These are phyloP conservation scores for Palloptera scutellata DNA, from an alignment of 2,888 invertebrate species.

Conservation along the genomic window DNA sequence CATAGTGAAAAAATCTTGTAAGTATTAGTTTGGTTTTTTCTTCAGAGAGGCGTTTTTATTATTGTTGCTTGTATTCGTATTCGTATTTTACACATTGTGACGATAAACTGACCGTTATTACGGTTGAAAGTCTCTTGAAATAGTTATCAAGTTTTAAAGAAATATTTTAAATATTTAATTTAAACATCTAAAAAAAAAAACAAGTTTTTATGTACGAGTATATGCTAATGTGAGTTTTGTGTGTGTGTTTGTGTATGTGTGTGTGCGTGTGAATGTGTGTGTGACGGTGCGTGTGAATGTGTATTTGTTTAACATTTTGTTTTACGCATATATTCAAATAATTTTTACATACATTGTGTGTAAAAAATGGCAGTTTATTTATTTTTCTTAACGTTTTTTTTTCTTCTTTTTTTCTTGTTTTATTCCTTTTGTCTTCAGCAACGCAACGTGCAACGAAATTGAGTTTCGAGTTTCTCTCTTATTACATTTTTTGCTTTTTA, in stretches of 20 bases:
- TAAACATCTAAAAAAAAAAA: too few relatives aligned
- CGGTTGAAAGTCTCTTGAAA: too few relatives aligned
- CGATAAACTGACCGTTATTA: slow-evolving; percentile 24
- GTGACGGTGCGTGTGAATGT: slow-evolving; percentile 25
- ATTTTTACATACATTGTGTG: slow-evolving; percentile 54
- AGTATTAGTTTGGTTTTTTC: neutral
- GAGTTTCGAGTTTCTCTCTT: neutral
- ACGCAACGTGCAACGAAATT: slow-evolving; percentile 35
- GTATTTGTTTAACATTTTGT: slow-evolving; percentile 26
- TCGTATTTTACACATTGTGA: slow-evolving; percentile 11
- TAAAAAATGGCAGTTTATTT: slow-evolving; percentile 60
- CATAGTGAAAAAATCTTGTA: neutral
- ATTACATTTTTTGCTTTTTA: slow-evolving; percentile 1
- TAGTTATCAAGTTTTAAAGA: neutral
- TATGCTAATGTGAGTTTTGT: slow-evolving; percentile 27
- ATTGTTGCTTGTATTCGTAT: neutral
- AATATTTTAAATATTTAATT: slow-evolving; percentile 1
- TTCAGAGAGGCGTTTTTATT: neutral
- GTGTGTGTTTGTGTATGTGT: slow-evolving; percentile 28
- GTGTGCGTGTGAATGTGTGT: slow-evolving; percentile 19
- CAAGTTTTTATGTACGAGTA: slow-evolving; percentile 19
- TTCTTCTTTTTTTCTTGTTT: slow-evolving; percentile 32
- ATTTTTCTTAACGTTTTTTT: slow-evolving; percentile 39
- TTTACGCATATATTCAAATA: slow-evolving; percentile 49
- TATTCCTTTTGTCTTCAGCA: slow-evolving; percentile 42